Percentiles rank a stretch among this genome's conserved stretches.
phyloP scores from a whole-genome alignment of 2,797 vertebrate genomes.

The Lepilemur septentrionalis region DNA sequence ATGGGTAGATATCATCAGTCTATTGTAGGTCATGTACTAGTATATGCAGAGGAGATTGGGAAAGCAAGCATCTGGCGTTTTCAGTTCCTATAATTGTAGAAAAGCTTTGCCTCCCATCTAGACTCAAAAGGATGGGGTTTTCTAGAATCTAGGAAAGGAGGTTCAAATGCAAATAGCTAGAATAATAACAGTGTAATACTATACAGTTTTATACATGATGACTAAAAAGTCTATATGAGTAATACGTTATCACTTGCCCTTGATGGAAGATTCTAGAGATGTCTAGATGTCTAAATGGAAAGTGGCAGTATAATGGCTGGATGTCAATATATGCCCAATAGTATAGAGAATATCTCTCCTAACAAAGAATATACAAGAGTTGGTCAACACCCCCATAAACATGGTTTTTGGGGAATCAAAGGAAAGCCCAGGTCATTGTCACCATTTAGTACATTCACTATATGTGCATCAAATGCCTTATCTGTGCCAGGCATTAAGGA shows the following conservation, averaged over 20 bases:
- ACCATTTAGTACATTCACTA: not conserved
- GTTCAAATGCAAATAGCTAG: not conserved
- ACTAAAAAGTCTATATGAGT: not conserved
- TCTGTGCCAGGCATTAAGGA: not conserved
- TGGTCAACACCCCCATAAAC: not conserved
- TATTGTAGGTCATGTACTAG: not conserved
- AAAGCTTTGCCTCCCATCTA: not conserved
- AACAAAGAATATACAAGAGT: not conserved
- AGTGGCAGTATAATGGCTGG: not conserved
- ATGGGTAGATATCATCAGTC: not conserved
- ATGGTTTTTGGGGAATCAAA: not conserved
- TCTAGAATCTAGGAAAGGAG: not conserved
- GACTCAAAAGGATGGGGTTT: not conserved
- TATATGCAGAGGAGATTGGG: not conserved
- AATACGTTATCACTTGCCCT: not conserved
- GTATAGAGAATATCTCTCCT: not conserved
- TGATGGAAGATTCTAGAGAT: not conserved
- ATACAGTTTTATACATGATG: not conserved
- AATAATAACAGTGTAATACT: not conserved
- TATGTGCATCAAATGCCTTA: not conserved
- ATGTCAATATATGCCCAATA: not conserved
- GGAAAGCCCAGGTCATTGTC: not conserved
- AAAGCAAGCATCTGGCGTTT: not conserved
- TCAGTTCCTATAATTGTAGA: not conserved
- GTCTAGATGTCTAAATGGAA: not conserved